Base-by-base conservation (phyloP, 2,888 invertebrate species). In the Girardia tigrina region DNA sequence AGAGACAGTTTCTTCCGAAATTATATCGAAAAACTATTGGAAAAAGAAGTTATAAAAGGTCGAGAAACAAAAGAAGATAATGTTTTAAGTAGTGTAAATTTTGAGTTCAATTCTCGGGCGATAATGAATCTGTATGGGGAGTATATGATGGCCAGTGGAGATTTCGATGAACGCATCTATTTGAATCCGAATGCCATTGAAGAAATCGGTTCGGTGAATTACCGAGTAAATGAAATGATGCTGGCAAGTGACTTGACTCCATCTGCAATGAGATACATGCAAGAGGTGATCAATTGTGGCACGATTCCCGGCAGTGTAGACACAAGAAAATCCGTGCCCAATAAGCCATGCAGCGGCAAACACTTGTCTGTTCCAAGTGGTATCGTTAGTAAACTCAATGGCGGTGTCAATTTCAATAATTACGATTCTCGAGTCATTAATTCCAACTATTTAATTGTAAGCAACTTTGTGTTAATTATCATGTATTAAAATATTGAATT, bases 131-230 rank as follows among this genome's bases (percentile, higher is more conserved):
- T 89, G 14, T 98, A 98, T 83, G 94, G 94, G 82, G 90, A 90
- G 74, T 91, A 90, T 84, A 90, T 95, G 27, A 86, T 94, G 42
- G 91, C 89, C 82, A 90, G 90, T 77, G 94, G 94, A 0, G 93
- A 94, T 84, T 91, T 97, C 84, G 97, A 98, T 84, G 97, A 98
- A 85, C 88, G 94, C 81, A 91, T 97, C 84, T 92, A 97, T 86
- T 87, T 94, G 81, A 90, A 90, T 87, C 87, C 88, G 85, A 87
- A 87, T 81, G 87, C 88, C 0, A 85, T 84, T 78, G 84, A 85
- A 77, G 88, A 88, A 79, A 87, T 88, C 75, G 88, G 88, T 12
- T 87, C 76, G 14, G 73, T 72, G 14, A 56, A 56, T n/a, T 12
- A 4, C 23, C 56, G 56, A n/a, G n/a, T 2, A 6, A 56, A 16